Evolutionary conservation across 2,888 invertebrate genomes (phyloP), one percentile per base, ranked within the genome.

Genomic region (Cabera pusaria): DNA sequence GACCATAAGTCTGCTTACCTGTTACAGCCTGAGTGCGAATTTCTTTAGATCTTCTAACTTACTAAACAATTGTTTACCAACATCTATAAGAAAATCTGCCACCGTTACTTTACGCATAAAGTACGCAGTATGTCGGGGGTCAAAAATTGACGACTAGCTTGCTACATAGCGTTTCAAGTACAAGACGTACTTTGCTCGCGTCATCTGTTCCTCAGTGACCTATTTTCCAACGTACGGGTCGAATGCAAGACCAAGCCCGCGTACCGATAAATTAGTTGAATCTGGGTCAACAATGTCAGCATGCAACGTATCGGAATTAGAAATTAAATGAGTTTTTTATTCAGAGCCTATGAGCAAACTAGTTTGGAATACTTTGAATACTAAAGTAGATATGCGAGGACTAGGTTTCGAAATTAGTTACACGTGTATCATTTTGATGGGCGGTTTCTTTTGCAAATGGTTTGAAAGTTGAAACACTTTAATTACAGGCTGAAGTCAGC

Each of bases 191-290:
- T 27, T 32, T 7, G 20, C 6, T 1, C 28, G 31, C 31, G 18
- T 35, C 18, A 25, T 34, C 17, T 23, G 17, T 33, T 19, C 5
- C 12, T 24, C 18, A 26, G 25, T 42, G 41, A 36, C 41, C 41
- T 19, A 42, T 42, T 36, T 41, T 19, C 2, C 6, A 6, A 1
- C 22, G 27, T 29, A 22, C 31, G 34, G 34, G 22, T 36, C 22
- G 41, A 31, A 35, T 42, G 41, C 41, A 42, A 35, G 35, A 54
- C 43, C 55, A 58, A 49, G 52, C 44, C 38, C 34, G 46, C 42
- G 34, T 29, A 24, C 14, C 35, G 31, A 42, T 42, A 42, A 48
- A 49, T 49, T 41, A 31, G 25, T 34, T 19, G 31, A 31, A 52
- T 43, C 44, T 49, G 34, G 52, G 52, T 49, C 52, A 36, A 20